These are phyloP conservation scores for Microchrysa polita DNA, from an alignment of 2,888 invertebrate species.

Conservation along the genomic window DNA sequence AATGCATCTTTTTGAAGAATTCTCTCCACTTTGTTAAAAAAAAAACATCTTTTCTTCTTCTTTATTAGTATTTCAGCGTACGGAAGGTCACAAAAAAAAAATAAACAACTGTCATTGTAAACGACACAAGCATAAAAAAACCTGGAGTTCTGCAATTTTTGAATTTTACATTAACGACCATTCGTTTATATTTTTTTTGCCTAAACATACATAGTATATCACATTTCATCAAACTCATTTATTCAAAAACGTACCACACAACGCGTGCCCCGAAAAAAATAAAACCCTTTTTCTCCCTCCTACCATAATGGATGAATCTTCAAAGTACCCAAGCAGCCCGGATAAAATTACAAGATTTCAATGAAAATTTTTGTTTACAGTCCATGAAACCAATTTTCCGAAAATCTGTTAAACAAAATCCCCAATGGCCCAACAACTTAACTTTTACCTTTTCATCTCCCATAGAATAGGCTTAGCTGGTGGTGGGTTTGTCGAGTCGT, in stretches of 20 bases:
- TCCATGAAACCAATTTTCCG: conserved; percentile 44
- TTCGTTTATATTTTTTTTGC: no score
- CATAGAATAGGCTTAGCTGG: conserved; percentile 32
- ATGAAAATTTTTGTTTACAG: conserved; percentile 39
- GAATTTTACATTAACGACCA: no score
- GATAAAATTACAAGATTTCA: conserved; percentile 40
- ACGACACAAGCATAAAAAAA: no score
- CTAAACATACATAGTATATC: no score
- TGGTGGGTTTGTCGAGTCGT: conserved; percentile 23
- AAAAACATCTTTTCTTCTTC: no score
- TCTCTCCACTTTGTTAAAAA: no score
- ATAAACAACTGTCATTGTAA: no score
- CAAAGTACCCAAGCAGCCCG: conserved; percentile 4
- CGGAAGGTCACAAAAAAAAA: no score
- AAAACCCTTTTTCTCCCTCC: neutral
- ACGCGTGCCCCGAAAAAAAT: neutral
- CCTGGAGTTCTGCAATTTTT: no score
- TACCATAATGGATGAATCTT: conserved; percentile 14
- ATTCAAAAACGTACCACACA: neutral
- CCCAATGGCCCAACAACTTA: conserved; percentile 27
- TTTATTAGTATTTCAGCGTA: no score
- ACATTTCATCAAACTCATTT: neutral
- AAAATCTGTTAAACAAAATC: conserved; percentile 36
- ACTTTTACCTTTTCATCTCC: conserved; percentile 42
- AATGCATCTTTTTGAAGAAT: no score